Base-by-base conservation (phyloP, 1,140 invertebrate genomes). In the Acromyrmex heyeri region DNA sequence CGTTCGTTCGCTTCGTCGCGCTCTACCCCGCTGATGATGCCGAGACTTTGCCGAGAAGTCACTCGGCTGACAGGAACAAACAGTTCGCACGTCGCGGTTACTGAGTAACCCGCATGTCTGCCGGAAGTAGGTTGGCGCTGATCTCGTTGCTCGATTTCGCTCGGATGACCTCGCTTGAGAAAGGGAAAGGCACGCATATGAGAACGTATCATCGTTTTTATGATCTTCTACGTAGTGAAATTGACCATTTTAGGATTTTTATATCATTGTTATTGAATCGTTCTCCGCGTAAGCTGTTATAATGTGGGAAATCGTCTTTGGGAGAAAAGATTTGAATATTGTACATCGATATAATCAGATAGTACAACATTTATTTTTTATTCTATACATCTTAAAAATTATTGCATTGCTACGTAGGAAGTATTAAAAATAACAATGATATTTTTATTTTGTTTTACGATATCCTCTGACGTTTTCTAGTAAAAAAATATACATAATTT, bases 41-140 rank as follows among this genome's bases (percentile, higher is more conserved):
- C 27, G 67, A 61, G 55, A 85, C 78, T 70, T 64, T 62, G 75
- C 1, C 82, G 27, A 87, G 62, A 67, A 87, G 73, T 87, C 79
- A 67, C 86, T 81, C 78, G 48, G 73, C 79, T 75, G 65, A 87
- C 86, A 86, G 59, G 67, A 61, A 70, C 87, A 72, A 77, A 86
- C 78, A 86, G 87, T 88, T 78, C 81, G 73, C 69, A 73, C 55
- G 82, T 73, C 53, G 57, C 87, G 16, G 38, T 38, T 78, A 67
- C n/a, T 55, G 69, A 53, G 8, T 83, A 73, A n/a, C 69, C 69
- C 69, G 69, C n/a, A 75, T 61, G 55, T 61, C 69, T 83, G 79
- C 79, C 79, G 79, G 79, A 83, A 83, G 69, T 83, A 83, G 69
- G 79, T 83, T 81, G 78, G 48, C 50, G 78, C 67, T 83, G 69